Conservation (phyloP, 2,797 vertebrate species). For the Manis javanica region DNA sequence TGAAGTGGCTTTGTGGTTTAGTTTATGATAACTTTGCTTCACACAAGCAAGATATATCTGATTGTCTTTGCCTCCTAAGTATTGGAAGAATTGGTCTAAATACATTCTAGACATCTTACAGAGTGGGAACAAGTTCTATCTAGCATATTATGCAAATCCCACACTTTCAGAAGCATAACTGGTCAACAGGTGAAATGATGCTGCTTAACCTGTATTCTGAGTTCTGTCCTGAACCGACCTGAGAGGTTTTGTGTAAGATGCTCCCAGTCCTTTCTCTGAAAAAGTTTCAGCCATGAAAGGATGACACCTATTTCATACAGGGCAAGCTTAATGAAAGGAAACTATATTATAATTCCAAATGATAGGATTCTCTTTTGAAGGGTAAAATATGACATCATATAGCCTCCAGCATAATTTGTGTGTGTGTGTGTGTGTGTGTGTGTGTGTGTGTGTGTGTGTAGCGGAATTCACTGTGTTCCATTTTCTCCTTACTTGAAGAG, state of each 20-base stretch:
- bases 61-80: slow-evolving; percentile 14
- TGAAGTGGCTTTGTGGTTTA: slow-evolving; percentile 53
- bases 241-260: background rate
- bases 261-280: background rate
- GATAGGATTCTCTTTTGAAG: slow-evolving; percentile 85
- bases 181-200: background rate
- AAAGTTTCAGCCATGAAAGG: slow-evolving; percentile 38
- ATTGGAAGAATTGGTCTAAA: background rate
- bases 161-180: background rate
- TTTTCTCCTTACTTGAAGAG: slow-evolving; percentile 87
- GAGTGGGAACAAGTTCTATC: background rate
- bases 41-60: background rate
- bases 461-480: slow-evolving; percentile 84
- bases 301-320: slow-evolving; percentile 77
- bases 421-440: slow-evolving; percentile 60
- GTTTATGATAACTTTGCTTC: slow-evolving; percentile 55
- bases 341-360: slow-evolving; percentile 84
- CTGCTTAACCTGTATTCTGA: background rate
- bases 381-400: slow-evolving; percentile 85
- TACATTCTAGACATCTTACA: background rate
- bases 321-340: slow-evolving; percentile 63
- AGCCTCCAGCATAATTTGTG: slow-evolving; percentile 80
- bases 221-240: background rate
- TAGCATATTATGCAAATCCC: background rate
- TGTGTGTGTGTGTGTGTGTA: background rate